phyloP scores from a whole-genome alignment of 2,797 vertebrate genomes.

The Rhinogobio ventralis region DNA sequence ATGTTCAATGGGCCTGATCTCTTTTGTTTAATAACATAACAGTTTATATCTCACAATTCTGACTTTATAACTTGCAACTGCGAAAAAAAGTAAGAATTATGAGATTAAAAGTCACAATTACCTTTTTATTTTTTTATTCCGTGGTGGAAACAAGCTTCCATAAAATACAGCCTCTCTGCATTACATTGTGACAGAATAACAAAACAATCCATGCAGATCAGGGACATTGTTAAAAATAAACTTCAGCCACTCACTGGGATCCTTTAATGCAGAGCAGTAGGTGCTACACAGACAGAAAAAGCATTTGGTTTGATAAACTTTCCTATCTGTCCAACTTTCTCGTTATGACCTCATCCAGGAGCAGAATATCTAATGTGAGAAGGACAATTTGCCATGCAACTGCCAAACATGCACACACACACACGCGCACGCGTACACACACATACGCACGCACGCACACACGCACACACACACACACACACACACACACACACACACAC shows the following conservation, averaged over 20 bases:
- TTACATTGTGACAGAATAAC: not conserved
- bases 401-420: not conserved
- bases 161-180: not conserved
- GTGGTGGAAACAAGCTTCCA: too few relatives aligned
- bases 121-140: too few relatives aligned
- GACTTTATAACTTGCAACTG: too few relatives aligned
- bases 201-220: not conserved
- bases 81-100: too few relatives aligned
- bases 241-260: not conserved
- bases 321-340: not conserved
- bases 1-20: not conserved
- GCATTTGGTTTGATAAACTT: not conserved
- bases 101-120: too few relatives aligned
- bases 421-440: not conserved
- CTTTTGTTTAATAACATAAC: too few relatives aligned
- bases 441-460: not conserved
- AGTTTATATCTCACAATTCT: too few relatives aligned
- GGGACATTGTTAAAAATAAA: not conserved
- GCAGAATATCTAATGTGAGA: not conserved
- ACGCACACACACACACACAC: not conserved
- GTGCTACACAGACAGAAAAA: not conserved
- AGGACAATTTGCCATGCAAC: not conserved
- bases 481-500: too few relatives aligned
- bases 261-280: not conserved
- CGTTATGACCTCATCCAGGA: not conserved